Conservation (phyloP, 2,888 invertebrate species). For the Athetis lepigone region DNA sequence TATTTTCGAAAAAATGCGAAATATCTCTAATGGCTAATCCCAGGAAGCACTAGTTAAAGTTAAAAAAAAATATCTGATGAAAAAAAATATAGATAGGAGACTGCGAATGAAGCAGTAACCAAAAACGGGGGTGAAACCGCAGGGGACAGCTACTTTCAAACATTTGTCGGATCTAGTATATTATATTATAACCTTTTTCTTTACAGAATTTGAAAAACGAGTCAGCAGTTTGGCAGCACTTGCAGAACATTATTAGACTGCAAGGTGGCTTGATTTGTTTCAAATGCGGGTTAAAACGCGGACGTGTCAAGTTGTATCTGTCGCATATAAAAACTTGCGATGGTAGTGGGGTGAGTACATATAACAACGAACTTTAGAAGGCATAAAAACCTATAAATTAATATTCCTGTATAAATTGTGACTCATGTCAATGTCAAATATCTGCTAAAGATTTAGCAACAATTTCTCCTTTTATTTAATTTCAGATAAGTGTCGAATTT, state of each 20-base stretch:
- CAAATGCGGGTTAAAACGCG: slow-evolving; percentile 64
- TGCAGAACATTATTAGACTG: slow-evolving; percentile 61
- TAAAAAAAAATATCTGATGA: no score
- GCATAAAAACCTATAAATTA: no score
- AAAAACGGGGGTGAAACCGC: no score
- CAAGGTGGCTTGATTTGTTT: slow-evolving; percentile 48
- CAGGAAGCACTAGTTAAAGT: no score
- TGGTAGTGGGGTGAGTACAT: slow-evolving; percentile 47
- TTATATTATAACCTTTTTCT: not conserved
- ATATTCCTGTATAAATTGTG: no score
- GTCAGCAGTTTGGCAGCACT: slow-evolving; percentile 62
- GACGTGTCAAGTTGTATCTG: slow-evolving; percentile 56
- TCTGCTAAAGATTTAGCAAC: no score
- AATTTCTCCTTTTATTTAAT: not conserved
- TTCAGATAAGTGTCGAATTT: slow-evolving; percentile 26
- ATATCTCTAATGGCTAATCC: no score
- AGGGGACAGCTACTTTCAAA: no score
- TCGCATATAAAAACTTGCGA: slow-evolving; percentile 52
- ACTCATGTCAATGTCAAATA: no score
- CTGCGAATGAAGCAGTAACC: no score
- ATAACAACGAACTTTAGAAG: not conserved
- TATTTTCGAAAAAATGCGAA: no score
- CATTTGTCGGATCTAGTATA: not conserved
- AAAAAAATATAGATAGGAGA: no score
- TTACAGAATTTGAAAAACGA: slow-evolving; percentile 58